Evolutionary conservation across 1,140 invertebrate species (phyloP), one percentile per base, ranked within the genome.

Genomic region (Octopus bimaculoides): DNA sequence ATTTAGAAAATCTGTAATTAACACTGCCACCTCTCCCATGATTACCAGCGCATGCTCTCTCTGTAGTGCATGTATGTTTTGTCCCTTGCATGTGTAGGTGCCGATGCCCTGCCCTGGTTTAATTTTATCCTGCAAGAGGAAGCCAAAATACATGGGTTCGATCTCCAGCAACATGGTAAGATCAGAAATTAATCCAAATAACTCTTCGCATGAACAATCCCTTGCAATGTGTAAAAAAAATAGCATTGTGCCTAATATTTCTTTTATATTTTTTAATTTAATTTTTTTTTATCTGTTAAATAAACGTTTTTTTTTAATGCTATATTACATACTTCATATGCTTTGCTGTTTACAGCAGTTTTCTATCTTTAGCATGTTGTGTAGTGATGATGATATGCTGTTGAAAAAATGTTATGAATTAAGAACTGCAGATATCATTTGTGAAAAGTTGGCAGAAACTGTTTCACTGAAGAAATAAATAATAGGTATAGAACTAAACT

Each of bases 81-180:
- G 54, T 79, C 81, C 69, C 54, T 82, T 82, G 82, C 80, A 81
- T 80, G 78, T 81, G 69, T 83, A 87, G 86, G 86, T 78, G 77
- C 82, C 66, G 78, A 85, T 73, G 80, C 84, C 10, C 75, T 85
- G 56, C 80, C 81, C 55, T 80, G 83, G 83, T 87, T 87, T 84
- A 77, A 79, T 79, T 77, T 83, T 26, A 81, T 82, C 53, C 82
- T 88, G 54, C 80, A 82, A 69, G 82, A 84, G 52, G 87, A 88
- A 80, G 85, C 84, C 52, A 80, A 82, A 71, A 81, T 83, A 56
- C 81, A 83, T 79, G 83, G 82, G 20, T 87, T 85, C 79, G 79
- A 84, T 78, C 81, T 83, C 53, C 71, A 78, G 12, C 66, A 81
- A 73, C 54, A 87, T 84, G 86, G 86, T 87, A 87, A 87, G 86